Evolutionary conservation across 1,140 invertebrate species (phyloP).

Genomic region (Nasonia longicornis): DNA sequence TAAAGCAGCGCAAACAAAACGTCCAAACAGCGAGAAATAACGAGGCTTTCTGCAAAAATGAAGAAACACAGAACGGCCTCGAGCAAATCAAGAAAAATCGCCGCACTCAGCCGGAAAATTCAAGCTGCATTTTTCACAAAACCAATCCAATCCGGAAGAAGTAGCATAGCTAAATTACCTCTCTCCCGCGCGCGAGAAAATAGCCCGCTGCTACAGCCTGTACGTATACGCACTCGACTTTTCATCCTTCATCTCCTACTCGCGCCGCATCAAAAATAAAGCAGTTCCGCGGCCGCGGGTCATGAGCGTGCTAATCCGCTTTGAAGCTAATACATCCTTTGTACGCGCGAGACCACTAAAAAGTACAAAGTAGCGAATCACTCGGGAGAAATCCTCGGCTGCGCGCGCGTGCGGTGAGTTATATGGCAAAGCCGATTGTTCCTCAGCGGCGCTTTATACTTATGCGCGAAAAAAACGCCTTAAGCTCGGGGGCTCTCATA

Average conservation of each 20-base stretch:
- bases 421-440: neutral
- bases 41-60: too few relatives aligned
- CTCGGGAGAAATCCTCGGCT: neutral
- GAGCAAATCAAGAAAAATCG: too few relatives aligned
- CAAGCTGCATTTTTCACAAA: too few relatives aligned
- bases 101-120: too few relatives aligned
- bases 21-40: too few relatives aligned
- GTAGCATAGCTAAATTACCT: too few relatives aligned
- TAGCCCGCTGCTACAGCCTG: neutral
- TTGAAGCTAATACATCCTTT: conserved; percentile 23
- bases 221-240: neutral
- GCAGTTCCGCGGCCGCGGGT: neutral
- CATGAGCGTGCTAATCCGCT: neutral
- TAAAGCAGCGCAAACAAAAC: too few relatives aligned
- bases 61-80: too few relatives aligned
- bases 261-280: neutral
- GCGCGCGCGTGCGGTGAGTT: neutral
- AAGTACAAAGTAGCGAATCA: conserved; percentile 26
- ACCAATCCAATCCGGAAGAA: too few relatives aligned
- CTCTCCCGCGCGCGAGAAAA: too few relatives aligned
- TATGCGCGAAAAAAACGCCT: neutral
- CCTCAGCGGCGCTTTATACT: neutral
- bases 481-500: too few relatives aligned
- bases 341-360: neutral
- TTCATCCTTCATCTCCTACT: neutral